Percentiles rank a stretch among this genome's conserved stretches.
These are phyloP conservation scores for Medauroidea extradentata DNA, from an alignment of 1,140 invertebrate species.

Conservation along the genomic window DNA sequence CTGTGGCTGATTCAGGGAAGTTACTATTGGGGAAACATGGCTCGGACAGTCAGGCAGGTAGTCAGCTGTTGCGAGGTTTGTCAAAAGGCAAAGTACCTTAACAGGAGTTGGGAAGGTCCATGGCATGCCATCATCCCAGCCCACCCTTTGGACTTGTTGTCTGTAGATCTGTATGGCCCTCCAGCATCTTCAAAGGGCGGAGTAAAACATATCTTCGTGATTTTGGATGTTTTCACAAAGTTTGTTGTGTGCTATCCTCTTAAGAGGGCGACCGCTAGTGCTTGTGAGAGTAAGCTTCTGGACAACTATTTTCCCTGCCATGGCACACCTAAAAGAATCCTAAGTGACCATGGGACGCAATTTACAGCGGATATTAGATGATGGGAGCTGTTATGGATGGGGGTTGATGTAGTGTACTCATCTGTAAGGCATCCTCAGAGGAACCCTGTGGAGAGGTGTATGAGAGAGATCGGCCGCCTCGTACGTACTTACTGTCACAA, in stretches of 20 bases:
- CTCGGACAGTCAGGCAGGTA: neutral
- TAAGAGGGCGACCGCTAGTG: neutral
- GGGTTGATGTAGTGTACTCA: neutral
- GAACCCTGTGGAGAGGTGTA: neutral
- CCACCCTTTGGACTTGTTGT: neutral
- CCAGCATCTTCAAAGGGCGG: neutral
- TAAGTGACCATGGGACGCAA: constrained; percentile 1
- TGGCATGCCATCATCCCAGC: neutral
- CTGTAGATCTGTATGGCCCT: neutral
- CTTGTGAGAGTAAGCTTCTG: neutral
- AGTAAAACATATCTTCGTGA: neutral
- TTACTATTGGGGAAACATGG: neutral
- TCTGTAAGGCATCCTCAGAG: neutral
- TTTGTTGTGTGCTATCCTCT: neutral
- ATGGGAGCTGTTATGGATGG: neutral
- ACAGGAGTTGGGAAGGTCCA: neutral
- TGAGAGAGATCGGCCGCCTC: neutral
- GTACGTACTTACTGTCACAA: neutral
- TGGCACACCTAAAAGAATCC: neutral
- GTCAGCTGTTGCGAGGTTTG: neutral
- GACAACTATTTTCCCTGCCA: neutral
- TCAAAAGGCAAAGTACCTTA: neutral
- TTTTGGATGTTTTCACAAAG: neutral
- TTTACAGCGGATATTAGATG: neutral
- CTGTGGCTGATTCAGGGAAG: neutral